Evolutionary conservation across 2,113 vertebrate genomes (phyloP).

Genomic region (Ranitomeya variabilis): DNA sequence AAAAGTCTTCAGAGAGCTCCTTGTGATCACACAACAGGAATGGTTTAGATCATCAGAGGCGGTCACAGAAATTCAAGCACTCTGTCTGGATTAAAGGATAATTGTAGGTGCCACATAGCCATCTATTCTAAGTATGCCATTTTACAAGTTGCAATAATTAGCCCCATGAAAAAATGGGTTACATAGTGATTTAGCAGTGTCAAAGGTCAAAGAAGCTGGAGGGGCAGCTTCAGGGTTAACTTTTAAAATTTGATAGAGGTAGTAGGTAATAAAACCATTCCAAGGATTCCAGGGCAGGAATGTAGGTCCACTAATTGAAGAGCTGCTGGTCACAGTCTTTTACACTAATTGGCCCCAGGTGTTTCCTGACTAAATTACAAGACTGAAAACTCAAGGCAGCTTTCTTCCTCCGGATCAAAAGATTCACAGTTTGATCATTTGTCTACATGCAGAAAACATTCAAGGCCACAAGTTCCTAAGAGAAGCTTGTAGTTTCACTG

Average conservation of each 20-base stretch:
- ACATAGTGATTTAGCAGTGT: background rate
- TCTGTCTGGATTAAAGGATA: background rate
- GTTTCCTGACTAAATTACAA: conserved; percentile 4
- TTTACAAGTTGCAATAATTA: conserved; percentile 7
- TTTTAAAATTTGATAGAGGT: background rate
- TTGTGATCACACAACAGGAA: too few relatives aligned
- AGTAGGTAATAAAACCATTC: background rate
- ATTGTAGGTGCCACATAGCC: background rate
- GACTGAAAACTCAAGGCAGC: background rate
- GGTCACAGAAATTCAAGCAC: background rate
- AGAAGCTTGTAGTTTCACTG: background rate
- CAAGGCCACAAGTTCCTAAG: background rate
- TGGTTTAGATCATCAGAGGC: too few relatives aligned
- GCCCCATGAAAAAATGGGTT: background rate
- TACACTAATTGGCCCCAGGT: conserved; percentile 39
- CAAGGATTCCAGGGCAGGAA: conserved; percentile 45
- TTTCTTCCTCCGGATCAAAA: conserved; percentile 19
- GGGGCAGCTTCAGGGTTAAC: background rate
- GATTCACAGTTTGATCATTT: conserved; percentile 30
- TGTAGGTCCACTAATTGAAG: conserved; percentile 18
- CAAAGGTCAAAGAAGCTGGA: background rate
- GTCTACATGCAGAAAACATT: background rate
- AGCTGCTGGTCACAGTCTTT: conserved; percentile 15
- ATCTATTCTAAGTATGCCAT: background rate
- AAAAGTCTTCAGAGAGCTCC: too few relatives aligned